phyloP scores from a whole-genome alignment of 2,888 invertebrate species.

The Amiota communis region DNA sequence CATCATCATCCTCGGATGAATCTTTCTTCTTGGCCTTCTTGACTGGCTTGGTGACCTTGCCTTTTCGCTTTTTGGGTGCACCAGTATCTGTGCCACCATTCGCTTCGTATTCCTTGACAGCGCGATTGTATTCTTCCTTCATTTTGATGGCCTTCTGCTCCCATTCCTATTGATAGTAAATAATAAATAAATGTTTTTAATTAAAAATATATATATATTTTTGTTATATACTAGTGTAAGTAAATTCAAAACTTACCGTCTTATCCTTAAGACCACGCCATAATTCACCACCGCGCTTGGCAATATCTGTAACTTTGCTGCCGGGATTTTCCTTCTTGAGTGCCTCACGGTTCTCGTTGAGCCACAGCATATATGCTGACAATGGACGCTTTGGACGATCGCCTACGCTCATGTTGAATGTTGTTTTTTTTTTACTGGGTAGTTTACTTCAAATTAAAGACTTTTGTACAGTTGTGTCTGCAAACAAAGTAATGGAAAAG shows the following conservation, averaged over 20 bases:
- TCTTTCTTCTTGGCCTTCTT: constrained; percentile 78
- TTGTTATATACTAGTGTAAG: no score
- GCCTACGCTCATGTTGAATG: constrained; percentile 77
- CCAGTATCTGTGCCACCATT: constrained; percentile 80
- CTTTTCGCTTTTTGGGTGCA: constrained; percentile 77
- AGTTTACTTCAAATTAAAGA: constrained; percentile 20
- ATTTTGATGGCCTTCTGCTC: constrained; percentile 90
- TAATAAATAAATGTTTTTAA: neutral
- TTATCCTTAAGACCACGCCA: constrained; percentile 94
- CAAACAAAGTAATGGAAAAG: neutral
- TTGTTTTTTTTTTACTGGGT: neutral
- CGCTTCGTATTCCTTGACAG: constrained; percentile 91
- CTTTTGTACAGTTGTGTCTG: neutral
- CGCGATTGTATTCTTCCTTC: constrained; percentile 91
- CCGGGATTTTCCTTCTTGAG: constrained; percentile 95
- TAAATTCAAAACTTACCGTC: constrained; percentile 76
- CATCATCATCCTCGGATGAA: constrained; percentile 79
- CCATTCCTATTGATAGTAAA: constrained; percentile 80
- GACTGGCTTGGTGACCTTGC: constrained; percentile 73
- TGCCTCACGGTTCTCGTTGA: constrained; percentile 88
- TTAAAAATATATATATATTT: neutral
- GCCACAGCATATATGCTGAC: constrained; percentile 96
- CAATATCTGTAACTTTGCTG: constrained; percentile 91
- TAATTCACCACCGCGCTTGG: constrained; percentile 95
- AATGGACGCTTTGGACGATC: constrained; percentile 95